These are phyloP conservation scores for Vidua chalybeata DNA, from an alignment of 2,113 vertebrate species.

Conservation along the genomic window DNA sequence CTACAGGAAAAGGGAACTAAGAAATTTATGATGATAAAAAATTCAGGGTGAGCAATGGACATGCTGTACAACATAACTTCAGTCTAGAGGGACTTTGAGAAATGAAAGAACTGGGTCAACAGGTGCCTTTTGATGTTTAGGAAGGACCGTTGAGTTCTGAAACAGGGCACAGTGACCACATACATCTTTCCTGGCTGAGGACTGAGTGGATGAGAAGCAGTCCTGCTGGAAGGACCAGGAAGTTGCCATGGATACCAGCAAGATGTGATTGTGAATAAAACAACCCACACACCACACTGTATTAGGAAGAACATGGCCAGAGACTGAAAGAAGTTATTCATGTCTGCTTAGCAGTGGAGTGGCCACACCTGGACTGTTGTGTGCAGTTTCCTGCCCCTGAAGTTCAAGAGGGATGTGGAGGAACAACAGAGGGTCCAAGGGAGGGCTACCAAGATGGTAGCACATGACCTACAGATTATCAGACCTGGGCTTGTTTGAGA, in stretches of 20 bases:
- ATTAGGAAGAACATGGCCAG: not conserved
- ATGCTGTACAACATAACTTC: not conserved
- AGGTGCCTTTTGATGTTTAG: not conserved
- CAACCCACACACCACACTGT: not conserved
- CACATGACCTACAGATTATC: not conserved
- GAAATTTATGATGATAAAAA: not conserved
- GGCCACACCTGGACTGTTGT: not conserved
- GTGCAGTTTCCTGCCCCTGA: not conserved
- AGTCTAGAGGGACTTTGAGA: not conserved
- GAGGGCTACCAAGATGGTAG: not conserved
- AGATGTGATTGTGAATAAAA: not conserved
- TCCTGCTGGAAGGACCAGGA: not conserved
- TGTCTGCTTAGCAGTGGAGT: not conserved
- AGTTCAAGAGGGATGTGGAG: not conserved
- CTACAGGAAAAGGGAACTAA: not conserved
- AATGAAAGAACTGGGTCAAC: not conserved
- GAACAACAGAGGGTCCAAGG: not conserved
- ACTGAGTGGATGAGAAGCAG: not conserved
- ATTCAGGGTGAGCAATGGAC: not conserved
- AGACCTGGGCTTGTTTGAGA: not conserved
- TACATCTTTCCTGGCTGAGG: not conserved
- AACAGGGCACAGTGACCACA: not conserved
- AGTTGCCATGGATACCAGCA: not conserved
- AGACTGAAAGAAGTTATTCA: not conserved
- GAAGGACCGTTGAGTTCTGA: not conserved